These are phyloP conservation scores for Sitophilus oryzae DNA, from an alignment of 1,140 invertebrate species.

Conservation along the genomic window DNA sequence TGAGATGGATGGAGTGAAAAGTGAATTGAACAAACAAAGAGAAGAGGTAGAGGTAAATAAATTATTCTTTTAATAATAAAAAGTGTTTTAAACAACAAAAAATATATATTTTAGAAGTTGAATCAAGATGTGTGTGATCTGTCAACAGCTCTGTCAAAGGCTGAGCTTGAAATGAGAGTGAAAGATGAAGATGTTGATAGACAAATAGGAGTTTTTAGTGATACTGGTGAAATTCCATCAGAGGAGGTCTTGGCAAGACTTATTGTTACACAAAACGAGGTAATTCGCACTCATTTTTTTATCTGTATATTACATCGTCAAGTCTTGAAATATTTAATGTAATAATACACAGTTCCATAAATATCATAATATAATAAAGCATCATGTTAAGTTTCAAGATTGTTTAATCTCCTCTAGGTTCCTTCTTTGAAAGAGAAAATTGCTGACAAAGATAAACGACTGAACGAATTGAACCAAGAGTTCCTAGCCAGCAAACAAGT, in stretches of 20 bases:
- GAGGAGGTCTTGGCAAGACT: constrained; percentile 38
- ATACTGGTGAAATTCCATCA: constrained; percentile 39
- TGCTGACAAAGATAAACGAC: constrained; percentile 41
- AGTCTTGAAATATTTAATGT: too few species aligned
- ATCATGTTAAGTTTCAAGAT: background rate
- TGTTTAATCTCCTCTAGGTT: constrained; percentile 30
- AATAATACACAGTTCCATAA: too few species aligned
- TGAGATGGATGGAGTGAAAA: constrained; percentile 48
- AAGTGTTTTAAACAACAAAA: too few species aligned
- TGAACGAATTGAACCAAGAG: constrained; percentile 42
- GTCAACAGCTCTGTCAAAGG: constrained; percentile 47
- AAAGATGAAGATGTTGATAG: constrained; percentile 40
- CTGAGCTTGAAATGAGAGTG: constrained; percentile 36
- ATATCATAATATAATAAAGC: background rate
- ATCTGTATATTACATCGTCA: too few species aligned
- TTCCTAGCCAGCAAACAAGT: constrained; percentile 39
- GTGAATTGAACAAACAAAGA: constrained; percentile 48
- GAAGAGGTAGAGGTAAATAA: constrained; percentile 34
- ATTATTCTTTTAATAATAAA: too few species aligned
- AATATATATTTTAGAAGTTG: constrained; percentile 43
- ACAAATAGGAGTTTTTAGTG: constrained; percentile 38
- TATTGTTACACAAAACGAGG: constrained; percentile 40
- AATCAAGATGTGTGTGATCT: constrained; percentile 51
- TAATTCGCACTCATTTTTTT: too few species aligned
- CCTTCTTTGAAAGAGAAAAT: constrained; percentile 40